These are phyloP conservation scores for Abscondita cerata DNA, from an alignment of 2,888 invertebrate genomes.

Conservation along the genomic window DNA sequence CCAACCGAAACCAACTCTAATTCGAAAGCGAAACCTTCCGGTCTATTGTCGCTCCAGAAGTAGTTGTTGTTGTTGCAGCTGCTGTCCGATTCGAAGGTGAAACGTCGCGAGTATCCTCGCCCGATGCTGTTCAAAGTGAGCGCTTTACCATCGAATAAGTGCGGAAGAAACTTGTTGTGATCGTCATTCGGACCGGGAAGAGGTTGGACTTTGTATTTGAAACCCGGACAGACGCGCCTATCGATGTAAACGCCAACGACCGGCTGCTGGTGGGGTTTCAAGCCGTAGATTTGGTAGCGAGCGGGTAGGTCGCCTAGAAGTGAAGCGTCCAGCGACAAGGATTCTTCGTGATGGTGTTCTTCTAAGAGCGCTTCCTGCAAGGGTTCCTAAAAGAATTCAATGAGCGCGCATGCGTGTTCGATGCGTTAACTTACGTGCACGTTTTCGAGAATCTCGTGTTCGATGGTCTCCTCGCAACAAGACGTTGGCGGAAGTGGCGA, in stretches of 20 bases:
- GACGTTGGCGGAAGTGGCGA: constrained; percentile 43
- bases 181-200: constrained; percentile 61
- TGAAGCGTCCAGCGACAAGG: constrained; percentile 63
- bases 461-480: constrained; percentile 47
- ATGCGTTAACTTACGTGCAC: constrained; percentile 37
- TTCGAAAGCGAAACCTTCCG: constrained; percentile 77
- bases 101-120: constrained; percentile 74
- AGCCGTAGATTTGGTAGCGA: constrained; percentile 66
- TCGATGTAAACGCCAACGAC: constrained; percentile 78
- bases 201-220: constrained; percentile 75
- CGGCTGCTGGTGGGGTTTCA: constrained; percentile 70
- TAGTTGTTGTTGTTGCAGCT: constrained; percentile 71
- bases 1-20: constrained; percentile 71
- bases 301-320: constrained; percentile 71
- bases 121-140: constrained; percentile 73
- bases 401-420: no score
- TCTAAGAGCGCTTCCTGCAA: constrained; percentile 12
- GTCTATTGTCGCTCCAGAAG: constrained; percentile 80
- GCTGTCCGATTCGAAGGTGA: constrained; percentile 73
- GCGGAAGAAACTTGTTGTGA: constrained; percentile 50
- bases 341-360: not conserved
- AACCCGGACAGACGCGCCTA: constrained; percentile 74
- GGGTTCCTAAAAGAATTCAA: constrained; percentile 3
- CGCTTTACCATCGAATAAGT: constrained; percentile 72
- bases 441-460: constrained; percentile 45